A percentile compares a stretch with the other conserved stretches of the same genome.
phyloP scores from a whole-genome alignment of 2,797 vertebrate species.

The Acrossocheilus fasciatus region DNA sequence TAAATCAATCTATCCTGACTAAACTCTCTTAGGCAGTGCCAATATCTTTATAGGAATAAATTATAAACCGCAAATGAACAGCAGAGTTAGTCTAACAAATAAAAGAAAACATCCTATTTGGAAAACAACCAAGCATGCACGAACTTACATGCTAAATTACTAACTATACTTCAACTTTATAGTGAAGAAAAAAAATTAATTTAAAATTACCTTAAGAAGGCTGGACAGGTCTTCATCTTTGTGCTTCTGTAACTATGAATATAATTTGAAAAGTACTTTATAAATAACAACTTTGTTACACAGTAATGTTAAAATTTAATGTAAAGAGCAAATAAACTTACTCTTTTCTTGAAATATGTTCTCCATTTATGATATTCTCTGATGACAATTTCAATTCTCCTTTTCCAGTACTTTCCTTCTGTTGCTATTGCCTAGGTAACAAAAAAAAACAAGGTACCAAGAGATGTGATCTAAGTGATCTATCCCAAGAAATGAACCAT shows the following conservation, averaged over 20 bases:
- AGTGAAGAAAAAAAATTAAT: background rate
- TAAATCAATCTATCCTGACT: background rate
- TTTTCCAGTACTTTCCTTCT: conserved; percentile 95
- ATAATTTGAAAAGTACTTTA: background rate
- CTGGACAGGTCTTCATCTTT: conserved; percentile 98
- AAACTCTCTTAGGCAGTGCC: background rate
- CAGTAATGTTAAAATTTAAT: background rate
- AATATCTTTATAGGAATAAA: background rate
- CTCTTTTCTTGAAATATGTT: conserved; percentile 99
- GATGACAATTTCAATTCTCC: conserved; percentile 95
- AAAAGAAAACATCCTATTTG: background rate
- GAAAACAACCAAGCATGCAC: background rate
- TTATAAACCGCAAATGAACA: background rate
- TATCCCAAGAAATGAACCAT: background rate
- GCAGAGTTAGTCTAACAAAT: background rate
- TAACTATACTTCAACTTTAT: background rate
- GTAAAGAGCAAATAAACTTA: conserved; percentile 61
- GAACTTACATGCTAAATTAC: background rate
- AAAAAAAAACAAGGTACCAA: background rate
- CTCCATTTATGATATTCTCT: conserved; percentile 99
- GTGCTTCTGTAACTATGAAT: conserved; percentile 91
- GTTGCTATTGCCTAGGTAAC: conserved; percentile 83
- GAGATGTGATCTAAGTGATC: background rate
- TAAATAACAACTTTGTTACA: background rate
- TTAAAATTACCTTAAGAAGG: conserved; percentile 87